Evolutionary conservation across 2,797 vertebrate genomes (phyloP).

Genomic region (Pangasius krempfi): DNA sequence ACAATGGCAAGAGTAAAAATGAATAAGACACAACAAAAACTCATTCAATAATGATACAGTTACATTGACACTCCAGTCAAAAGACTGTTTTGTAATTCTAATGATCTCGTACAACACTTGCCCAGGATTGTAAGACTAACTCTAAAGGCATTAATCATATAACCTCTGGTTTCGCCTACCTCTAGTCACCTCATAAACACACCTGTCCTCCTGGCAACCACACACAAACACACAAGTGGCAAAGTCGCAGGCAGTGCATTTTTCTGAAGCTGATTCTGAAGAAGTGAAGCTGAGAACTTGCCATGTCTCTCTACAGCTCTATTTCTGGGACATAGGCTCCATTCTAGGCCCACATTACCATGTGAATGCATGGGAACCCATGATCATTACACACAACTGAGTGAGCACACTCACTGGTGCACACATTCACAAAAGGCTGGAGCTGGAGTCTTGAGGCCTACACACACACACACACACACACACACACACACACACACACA

Average conservation of each 20-base stretch:
- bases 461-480: constrained; percentile 44
- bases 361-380: constrained; percentile 77
- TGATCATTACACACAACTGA: constrained; percentile 67
- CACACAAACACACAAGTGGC: constrained; percentile 44
- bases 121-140: background rate
- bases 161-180: constrained; percentile 48
- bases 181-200: constrained; percentile 36
- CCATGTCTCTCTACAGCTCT: constrained; percentile 45
- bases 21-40: background rate
- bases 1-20: background rate
- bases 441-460: constrained; percentile 43
- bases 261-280: constrained; percentile 54
- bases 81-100: background rate
- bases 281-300: constrained; percentile 38
- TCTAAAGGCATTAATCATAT: constrained; percentile 15
- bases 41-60: background rate
- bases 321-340: constrained; percentile 59
- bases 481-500: constrained; percentile 49
- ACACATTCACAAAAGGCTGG: constrained; percentile 52
- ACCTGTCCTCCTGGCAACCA: constrained; percentile 55
- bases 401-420: constrained; percentile 44
- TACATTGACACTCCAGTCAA: background rate
- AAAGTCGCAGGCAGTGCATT: constrained; percentile 54
- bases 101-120: background rate
- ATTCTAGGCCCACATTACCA: constrained; percentile 75